A percentile compares a stretch with the other conserved stretches of the same genome.
These are phyloP conservation scores for Apamea crenata DNA, from an alignment of 2,888 invertebrate species.

Conservation along the genomic window DNA sequence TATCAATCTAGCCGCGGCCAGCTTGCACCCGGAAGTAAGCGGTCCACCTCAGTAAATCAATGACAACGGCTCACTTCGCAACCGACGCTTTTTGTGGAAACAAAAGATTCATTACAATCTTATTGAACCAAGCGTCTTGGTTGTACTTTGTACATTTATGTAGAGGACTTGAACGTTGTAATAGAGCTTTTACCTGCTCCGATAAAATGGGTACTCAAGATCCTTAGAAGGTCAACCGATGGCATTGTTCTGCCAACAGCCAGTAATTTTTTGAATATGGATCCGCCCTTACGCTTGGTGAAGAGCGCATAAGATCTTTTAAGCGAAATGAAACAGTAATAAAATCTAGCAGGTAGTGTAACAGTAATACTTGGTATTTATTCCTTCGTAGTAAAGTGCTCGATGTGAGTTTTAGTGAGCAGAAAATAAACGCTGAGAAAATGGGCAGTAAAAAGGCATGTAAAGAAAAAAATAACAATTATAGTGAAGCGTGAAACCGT, in stretches of 20 bases:
- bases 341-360: slow-evolving; percentile 2
- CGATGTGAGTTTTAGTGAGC: slow-evolving; percentile 30
- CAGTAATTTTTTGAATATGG: slow-evolving; percentile 43
- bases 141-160: slow-evolving; percentile 12
- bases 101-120: slow-evolving; percentile 31
- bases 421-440: slow-evolving; percentile 42
- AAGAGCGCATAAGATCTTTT: slow-evolving; percentile 28
- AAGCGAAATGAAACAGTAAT: slow-evolving; percentile 29
- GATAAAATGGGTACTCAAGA: slow-evolving; percentile 35
- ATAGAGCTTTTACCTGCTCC: slow-evolving; percentile 37
- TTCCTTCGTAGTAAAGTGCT: slow-evolving; percentile 18
- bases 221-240: slow-evolving; percentile 38
- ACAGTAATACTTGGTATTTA: slow-evolving; percentile 32
- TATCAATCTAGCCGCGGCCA: slow-evolving; percentile 54
- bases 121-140: slow-evolving; percentile 18
- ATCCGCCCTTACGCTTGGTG: slow-evolving; percentile 23
- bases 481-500: slow-evolving; percentile 34
- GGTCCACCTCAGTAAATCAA: slow-evolving; percentile 59
- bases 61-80: slow-evolving; percentile 49
- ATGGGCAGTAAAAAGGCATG: slow-evolving; percentile 34
- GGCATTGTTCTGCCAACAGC: slow-evolving; percentile 48
- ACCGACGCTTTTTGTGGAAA: slow-evolving; percentile 36
- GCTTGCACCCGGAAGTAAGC: slow-evolving; percentile 50
- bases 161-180: slow-evolving; percentile 25
- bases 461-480: slow-evolving; percentile 53